phyloP scores from a whole-genome alignment of 2,888 invertebrate species.

The Marasmarcha lunaedactyla region DNA sequence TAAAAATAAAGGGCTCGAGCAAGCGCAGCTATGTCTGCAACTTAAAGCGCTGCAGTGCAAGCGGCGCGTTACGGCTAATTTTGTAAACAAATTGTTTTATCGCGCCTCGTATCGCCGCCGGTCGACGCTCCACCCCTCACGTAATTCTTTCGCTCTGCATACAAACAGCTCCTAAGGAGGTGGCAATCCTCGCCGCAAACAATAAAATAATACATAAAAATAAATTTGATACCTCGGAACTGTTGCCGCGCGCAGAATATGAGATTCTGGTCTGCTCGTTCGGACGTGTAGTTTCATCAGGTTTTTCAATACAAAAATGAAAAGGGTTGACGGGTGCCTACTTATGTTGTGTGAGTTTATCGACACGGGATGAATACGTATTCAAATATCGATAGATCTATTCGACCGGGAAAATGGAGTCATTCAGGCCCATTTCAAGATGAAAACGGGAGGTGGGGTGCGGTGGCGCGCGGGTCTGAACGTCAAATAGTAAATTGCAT shows the following conservation, averaged over 20 bases:
- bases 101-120: conserved; percentile 41
- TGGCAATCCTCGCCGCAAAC: conserved; percentile 62
- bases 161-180: conserved; percentile 63
- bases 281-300: not conserved
- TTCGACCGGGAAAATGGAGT: not conserved
- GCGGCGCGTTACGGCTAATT: conserved; percentile 39
- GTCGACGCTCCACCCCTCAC: conserved; percentile 27
- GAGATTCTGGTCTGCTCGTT: conserved; percentile 21
- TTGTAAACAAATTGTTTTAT: conserved; percentile 64
- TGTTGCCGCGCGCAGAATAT: conserved; percentile 41
- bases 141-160: conserved; percentile 62
- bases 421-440: conserved; percentile 16
- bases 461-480: conserved; percentile 39
- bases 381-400: conserved; percentile 30
- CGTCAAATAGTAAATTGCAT: conserved; percentile 46
- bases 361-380: conserved; percentile 4
- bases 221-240: conserved; percentile 56
- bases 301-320: conserved; percentile 10
- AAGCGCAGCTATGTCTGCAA: conserved; percentile 21
- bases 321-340: conserved; percentile 3
- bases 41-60: not conserved
- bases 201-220: conserved; percentile 66
- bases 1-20: conserved; percentile 33
- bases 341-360: not conserved
- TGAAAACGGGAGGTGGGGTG: conserved; percentile 35